A percentile compares a stretch with the other conserved stretches of the same genome.
These are phyloP conservation scores for Abrostola tripartita DNA, from an alignment of 2,888 invertebrate genomes.

Conservation along the genomic window DNA sequence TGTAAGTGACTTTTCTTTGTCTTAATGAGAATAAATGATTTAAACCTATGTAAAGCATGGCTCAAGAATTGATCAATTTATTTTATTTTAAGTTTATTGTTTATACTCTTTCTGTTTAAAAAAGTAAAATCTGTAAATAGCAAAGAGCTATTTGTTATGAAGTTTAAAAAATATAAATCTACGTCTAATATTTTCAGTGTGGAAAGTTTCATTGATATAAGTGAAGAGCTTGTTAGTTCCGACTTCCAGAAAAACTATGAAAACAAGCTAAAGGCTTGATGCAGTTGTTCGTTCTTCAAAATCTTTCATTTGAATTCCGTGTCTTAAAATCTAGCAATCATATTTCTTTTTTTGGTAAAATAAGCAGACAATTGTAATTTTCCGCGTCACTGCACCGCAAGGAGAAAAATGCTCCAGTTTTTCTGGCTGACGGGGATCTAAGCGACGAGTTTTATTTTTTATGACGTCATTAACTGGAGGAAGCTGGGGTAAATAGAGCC, in stretches of 20 bases:
- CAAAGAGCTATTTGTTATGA: too few relatives aligned
- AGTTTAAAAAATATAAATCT: too few relatives aligned
- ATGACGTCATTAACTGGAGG: conserved; percentile 85
- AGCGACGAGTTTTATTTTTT: conserved; percentile 82
- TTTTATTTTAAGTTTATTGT: conserved; percentile 16
- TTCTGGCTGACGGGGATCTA: conserved; percentile 71
- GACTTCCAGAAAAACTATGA: neutral
- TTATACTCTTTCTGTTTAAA: neutral
- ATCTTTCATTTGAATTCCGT: conserved; percentile 11
- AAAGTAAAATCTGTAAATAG: too few relatives aligned
- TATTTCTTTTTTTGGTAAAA: conserved; percentile 51
- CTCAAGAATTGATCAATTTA: conserved; percentile 15
- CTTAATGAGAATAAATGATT: too few relatives aligned
- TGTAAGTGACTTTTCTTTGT: too few relatives aligned
- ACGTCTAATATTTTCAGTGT: too few relatives aligned
- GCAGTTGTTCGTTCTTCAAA: conserved; percentile 8
- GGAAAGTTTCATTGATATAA: too few relatives aligned
- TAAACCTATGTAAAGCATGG: too few relatives aligned
- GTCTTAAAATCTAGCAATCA: conserved; percentile 41
- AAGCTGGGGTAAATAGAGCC: conserved; percentile 78
- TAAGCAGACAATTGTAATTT: conserved; percentile 77
- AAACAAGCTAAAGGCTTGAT: neutral
- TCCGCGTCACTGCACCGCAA: conserved; percentile 73
- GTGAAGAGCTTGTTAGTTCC: neutral
- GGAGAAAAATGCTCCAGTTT: conserved; percentile 71